Evolutionary conservation across 2,888 invertebrate species (phyloP).

Genomic region (Synanthedon formicaeformis): DNA sequence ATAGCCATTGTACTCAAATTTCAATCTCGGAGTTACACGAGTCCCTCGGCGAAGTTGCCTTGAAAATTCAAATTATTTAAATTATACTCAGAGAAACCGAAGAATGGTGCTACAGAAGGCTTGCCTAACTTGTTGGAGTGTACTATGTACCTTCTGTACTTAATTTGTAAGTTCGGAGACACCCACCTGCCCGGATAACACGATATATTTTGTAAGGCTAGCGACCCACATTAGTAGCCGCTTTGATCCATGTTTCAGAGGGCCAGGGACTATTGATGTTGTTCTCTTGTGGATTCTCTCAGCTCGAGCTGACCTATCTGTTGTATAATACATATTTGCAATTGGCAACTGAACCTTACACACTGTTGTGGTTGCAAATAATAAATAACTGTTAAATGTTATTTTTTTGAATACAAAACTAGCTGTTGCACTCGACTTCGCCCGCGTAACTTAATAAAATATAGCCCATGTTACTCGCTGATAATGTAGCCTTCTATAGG

Average conservation of each 20-base stretch:
- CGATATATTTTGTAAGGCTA: conserved; percentile 24
- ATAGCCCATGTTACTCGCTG: too few relatives aligned
- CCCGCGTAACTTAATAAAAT: too few relatives aligned
- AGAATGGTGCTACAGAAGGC: conserved; percentile 1
- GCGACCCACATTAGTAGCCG: conserved; percentile 32
- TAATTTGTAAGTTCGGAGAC: conserved; percentile 1
- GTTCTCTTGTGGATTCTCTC: too few relatives aligned
- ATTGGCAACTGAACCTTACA: too few relatives aligned
- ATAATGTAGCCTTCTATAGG: too few relatives aligned
- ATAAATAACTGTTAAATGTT: too few relatives aligned
- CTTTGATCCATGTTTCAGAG: conserved; percentile 36
- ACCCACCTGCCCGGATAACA: conserved; percentile 3
- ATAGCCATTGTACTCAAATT: conserved; percentile 8
- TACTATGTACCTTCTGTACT: not conserved
- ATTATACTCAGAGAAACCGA: not conserved
- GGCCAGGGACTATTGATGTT: too few relatives aligned
- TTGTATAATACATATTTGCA: too few relatives aligned
- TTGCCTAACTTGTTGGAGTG: not conserved
- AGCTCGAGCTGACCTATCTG: too few relatives aligned
- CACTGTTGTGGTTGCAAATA: too few relatives aligned
- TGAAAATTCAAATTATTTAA: not conserved
- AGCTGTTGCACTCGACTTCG: too few relatives aligned
- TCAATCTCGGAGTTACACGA: conserved; percentile 7
- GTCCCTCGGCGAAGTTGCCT: conserved; percentile 1
- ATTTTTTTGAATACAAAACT: too few relatives aligned